Percentiles rank a stretch among this genome's conserved stretches.
Conservation (phyloP, 1,140 invertebrate species). For the Piezodorus guildinii region DNA sequence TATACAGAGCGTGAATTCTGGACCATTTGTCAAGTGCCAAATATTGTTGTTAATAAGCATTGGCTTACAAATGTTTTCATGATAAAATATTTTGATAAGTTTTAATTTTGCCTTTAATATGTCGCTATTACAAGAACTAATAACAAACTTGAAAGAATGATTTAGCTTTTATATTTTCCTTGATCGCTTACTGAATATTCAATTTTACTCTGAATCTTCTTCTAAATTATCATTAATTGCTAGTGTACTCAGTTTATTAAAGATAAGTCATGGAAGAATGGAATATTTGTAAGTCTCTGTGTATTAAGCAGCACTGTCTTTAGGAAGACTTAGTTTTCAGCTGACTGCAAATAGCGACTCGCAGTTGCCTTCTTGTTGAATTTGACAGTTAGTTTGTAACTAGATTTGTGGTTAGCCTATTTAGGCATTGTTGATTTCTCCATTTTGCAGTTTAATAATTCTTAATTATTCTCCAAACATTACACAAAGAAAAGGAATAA, state of each 20-base stretch:
- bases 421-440: constrained; percentile 15
- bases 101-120: too few species aligned
- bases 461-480: background rate
- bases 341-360: constrained; percentile 25
- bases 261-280: too few species aligned
- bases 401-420: constrained; percentile 17
- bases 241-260: too few species aligned
- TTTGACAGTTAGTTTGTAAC: constrained; percentile 24
- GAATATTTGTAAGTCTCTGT: constrained; percentile 14
- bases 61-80: background rate
- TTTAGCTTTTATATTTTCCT: too few species aligned
- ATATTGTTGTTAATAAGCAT: constrained; percentile 8
- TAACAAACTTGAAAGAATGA: too few species aligned
- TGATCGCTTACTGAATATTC: too few species aligned
- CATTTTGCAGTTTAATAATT: constrained; percentile 7
- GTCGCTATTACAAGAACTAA: too few species aligned
- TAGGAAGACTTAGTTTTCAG: constrained; percentile 25
- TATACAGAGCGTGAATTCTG: constrained; percentile 45
- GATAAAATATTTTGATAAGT: too few species aligned
- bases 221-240: too few species aligned
- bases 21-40: constrained; percentile 25
- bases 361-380: constrained; percentile 26
- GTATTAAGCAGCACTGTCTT: constrained; percentile 3
- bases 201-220: too few species aligned
- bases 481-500: background rate